Base-by-base conservation (phyloP, 1,140 invertebrate genomes). In the Drosophila sp. region DNA sequence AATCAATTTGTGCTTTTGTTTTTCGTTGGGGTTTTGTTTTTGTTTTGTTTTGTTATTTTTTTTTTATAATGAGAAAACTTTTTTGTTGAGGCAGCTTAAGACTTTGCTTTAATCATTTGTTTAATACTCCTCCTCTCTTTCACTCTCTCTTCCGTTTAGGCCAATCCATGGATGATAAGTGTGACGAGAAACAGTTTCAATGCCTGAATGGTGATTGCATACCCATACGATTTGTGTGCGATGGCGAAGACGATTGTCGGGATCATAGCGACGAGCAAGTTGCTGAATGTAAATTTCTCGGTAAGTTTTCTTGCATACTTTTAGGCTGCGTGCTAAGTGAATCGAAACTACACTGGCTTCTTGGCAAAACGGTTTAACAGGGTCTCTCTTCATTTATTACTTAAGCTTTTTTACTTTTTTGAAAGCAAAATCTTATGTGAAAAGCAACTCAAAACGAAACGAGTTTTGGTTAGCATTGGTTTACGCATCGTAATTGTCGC, bases 121-220 rank as follows among this genome's bases (percentile, higher is more conserved):
- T 80, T 77, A 67, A 67, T 60, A 4, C 25, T 69, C 66, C 50
- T 47, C 54, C 10, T 32, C 50, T 71, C 55, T 40, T 17, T 29
- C 40, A 72, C 50, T 76, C 25, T 75, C 41, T 79, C 35, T 64
- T 25, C 47, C 66, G 73, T 85, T 29, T 92, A 92, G 91, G 83
- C 41, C 83, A 91, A 74, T 70, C 84, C 8, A 57, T 91, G 35
- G 70, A 68, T 47, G 62, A 56, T 44, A 87, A 85, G 57, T 96
- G 96, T 92, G 93, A 94, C n/a, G 90, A 94, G 79, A 94, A 95
- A 91, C 96, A 96, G 84, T 96, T 96, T 90, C 94, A 94, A 85
- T 97, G 96, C 91, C 93, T 91, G 56, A 96, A 96, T 81, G 96
- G 96, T 73, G 95, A 94, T 80, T 98, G 97, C 92, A 97, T 98